These are phyloP conservation scores for Pterois miles DNA, from an alignment of 2,797 vertebrate genomes.

Conservation along the genomic window DNA sequence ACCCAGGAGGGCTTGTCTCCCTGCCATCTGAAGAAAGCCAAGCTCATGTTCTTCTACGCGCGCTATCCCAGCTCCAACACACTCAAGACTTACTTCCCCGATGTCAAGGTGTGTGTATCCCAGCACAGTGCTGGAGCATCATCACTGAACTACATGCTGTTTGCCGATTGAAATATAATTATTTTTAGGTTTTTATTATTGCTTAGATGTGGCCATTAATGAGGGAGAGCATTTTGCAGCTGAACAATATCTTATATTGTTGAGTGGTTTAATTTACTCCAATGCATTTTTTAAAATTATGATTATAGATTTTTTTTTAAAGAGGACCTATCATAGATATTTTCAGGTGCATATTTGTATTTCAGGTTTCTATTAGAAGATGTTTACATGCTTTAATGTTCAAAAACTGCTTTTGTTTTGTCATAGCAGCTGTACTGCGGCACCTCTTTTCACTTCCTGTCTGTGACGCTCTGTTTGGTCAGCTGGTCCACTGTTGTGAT, in stretches of 20 bases:
- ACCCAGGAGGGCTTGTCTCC: slow-evolving; percentile 86
- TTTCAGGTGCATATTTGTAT: too few relatives aligned
- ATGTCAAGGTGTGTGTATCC: slow-evolving; percentile 82
- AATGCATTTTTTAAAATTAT: background rate
- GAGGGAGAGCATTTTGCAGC: background rate
- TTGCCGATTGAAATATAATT: too few relatives aligned
- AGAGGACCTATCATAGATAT: too few relatives aligned
- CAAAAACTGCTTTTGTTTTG: rapidly evolving
- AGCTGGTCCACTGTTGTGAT: too few relatives aligned
- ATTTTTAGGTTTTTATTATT: too few relatives aligned
- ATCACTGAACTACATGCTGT: too few relatives aligned
- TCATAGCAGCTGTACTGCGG: too few relatives aligned
- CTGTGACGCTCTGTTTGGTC: too few relatives aligned
- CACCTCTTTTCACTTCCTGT: too few relatives aligned
- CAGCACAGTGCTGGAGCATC: background rate
- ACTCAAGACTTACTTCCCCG: slow-evolving; percentile 86
- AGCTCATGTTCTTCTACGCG: slow-evolving; percentile 88
- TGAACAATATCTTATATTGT: background rate
- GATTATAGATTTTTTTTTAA: background rate
- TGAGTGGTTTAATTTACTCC: background rate
- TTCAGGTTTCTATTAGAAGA: too few relatives aligned
- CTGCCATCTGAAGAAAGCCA: slow-evolving; percentile 88
- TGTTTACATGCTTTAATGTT: too few relatives aligned
- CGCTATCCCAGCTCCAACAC: slow-evolving; percentile 88
- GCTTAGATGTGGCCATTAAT: background rate